Conservation (phyloP, 2,113 vertebrate genomes). For the Planiliza haematocheilus region DNA sequence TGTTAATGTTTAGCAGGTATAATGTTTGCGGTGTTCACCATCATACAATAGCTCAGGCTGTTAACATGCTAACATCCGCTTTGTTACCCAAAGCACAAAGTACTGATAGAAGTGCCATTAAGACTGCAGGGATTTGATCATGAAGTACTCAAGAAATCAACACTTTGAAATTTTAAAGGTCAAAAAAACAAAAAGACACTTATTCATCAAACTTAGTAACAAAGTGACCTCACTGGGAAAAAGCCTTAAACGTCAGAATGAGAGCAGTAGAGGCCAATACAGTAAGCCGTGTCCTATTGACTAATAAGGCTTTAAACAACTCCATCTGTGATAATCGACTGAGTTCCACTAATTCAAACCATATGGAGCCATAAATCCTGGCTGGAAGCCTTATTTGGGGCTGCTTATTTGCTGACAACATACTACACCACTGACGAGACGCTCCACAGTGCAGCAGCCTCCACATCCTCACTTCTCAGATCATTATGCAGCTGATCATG, state of each 20-base stretch:
- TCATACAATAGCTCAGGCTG: neutral
- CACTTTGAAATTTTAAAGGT: neutral
- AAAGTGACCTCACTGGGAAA: neutral
- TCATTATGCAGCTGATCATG: slow-evolving; percentile 48
- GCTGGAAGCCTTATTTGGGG: slow-evolving; percentile 36
- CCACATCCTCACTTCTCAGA: slow-evolving; percentile 40
- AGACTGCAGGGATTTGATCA: neutral
- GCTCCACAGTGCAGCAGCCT: neutral
- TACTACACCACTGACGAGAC: slow-evolving; percentile 16
- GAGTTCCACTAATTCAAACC: slow-evolving; percentile 63
- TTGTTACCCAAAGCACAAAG: neutral
- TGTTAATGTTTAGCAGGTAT: neutral
- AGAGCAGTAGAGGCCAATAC: slow-evolving; percentile 31
- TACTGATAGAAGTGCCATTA: neutral
- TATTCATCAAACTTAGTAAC: neutral
- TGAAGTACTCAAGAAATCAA: neutral
- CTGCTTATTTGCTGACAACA: slow-evolving; percentile 41
- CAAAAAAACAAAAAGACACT: too few relatives aligned
- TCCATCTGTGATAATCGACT: slow-evolving; percentile 64
- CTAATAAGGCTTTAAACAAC: slow-evolving; percentile 71
- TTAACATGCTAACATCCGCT: neutral
- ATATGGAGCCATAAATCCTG: slow-evolving; percentile 69
- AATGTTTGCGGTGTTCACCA: neutral
- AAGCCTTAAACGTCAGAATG: slow-evolving; percentile 22
- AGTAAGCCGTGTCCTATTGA: slow-evolving; percentile 49